Conservation (phyloP, 2,888 invertebrate species). For the Rosalia funebris region DNA sequence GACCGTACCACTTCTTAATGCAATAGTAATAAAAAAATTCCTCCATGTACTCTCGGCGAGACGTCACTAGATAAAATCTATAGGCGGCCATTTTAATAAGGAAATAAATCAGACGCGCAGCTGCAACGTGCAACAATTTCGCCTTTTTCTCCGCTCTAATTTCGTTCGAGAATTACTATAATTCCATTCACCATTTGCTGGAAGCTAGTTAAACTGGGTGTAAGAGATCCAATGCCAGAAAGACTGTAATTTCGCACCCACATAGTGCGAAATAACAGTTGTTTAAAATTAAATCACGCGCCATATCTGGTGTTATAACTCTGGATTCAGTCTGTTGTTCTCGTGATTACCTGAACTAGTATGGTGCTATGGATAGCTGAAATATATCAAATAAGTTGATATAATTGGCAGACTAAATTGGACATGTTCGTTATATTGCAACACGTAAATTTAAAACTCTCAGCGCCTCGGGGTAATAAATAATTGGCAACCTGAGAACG, state of each 20-base stretch:
- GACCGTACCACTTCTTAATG: no score
- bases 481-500: no score
- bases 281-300: neutral
- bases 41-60: neutral
- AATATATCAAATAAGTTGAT: no score
- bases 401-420: no score
- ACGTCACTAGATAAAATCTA: neutral
- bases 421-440: no score
- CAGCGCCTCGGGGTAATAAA: no score
- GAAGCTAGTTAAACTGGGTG: slow-evolving; percentile 1
- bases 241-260: neutral
- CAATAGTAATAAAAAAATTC: slow-evolving; percentile 3
- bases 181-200: neutral
- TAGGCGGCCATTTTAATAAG: neutral
- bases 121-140: neutral
- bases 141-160: slow-evolving; percentile 2
- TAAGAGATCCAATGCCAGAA: neutral
- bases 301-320: no score
- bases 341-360: no score
- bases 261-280: neutral
- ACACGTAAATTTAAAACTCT: no score
- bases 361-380: no score
- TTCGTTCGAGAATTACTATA: slow-evolving; percentile 4
- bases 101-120: neutral
- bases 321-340: no score